Conservation (phyloP, 2,888 invertebrate genomes). For the Subacronicta megacephala region DNA sequence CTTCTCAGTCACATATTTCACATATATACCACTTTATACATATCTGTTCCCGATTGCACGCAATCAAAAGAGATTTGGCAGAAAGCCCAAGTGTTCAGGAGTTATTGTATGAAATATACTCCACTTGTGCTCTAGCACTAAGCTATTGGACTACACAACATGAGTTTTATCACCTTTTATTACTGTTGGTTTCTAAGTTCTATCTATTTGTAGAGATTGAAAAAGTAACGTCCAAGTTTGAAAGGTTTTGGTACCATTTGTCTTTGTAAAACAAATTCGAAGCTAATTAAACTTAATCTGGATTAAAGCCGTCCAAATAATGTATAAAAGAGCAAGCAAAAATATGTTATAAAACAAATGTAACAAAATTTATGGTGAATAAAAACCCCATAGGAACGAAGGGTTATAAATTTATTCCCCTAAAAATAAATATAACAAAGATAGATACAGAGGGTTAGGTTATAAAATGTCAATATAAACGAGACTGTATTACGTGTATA, state of each 20-base stretch:
- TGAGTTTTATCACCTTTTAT: slow-evolving; percentile 17
- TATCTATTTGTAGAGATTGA: no score
- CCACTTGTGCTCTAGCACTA: slow-evolving; percentile 16
- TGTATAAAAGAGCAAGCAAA: slow-evolving; percentile 22
- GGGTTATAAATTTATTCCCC: slow-evolving; percentile 36
- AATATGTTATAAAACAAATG: slow-evolving; percentile 40
- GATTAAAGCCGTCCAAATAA: slow-evolving; percentile 29
- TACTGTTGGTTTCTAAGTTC: background rate
- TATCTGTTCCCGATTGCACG: no score
- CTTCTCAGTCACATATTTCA: no score
- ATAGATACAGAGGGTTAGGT: slow-evolving; percentile 58
- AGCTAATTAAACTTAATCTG: slow-evolving; percentile 18
- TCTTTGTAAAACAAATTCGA: slow-evolving; percentile 40
- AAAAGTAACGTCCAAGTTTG: no score
- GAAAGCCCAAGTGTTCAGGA: slow-evolving; percentile 38
- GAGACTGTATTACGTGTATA: slow-evolving; percentile 74
- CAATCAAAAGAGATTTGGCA: slow-evolving; percentile 50
- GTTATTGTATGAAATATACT: slow-evolving; percentile 32
- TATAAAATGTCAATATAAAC: slow-evolving; percentile 77
- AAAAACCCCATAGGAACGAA: slow-evolving; percentile 36
- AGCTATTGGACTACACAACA: slow-evolving; percentile 12
- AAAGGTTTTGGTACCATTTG: slow-evolving; percentile 18
- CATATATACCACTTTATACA: background rate
- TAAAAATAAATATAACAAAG: slow-evolving; percentile 62
- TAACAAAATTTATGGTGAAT: slow-evolving; percentile 22